phyloP scores from a whole-genome alignment of 2,797 vertebrate genomes.

The Graptemys geographica region DNA sequence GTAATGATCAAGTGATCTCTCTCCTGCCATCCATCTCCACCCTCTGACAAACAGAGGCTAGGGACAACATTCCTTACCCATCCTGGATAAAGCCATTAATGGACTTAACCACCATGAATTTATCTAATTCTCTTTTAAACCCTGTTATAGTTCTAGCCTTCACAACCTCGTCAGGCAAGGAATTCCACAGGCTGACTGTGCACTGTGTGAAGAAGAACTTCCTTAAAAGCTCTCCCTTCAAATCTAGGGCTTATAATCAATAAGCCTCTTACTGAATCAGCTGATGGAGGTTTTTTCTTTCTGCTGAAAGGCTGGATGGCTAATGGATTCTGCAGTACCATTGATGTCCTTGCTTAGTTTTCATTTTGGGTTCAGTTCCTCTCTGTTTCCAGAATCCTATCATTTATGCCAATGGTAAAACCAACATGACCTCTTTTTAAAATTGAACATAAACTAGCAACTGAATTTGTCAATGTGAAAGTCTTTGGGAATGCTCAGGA shows the following conservation, averaged over 20 bases:
- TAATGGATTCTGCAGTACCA: background rate
- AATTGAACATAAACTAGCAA: background rate
- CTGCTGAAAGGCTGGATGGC: background rate
- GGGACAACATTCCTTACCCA: too few species aligned
- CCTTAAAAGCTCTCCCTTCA: background rate
- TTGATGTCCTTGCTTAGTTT: background rate
- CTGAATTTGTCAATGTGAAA: background rate
- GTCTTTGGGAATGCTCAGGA: background rate
- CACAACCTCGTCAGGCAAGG: too few species aligned
- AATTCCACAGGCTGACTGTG: too few species aligned
- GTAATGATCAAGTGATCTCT: too few species aligned
- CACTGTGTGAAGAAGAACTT: too few species aligned
- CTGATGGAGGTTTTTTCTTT: background rate
- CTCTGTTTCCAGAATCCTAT: background rate
- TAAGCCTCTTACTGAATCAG: background rate
- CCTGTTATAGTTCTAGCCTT: too few species aligned
- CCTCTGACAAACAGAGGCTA: too few species aligned
- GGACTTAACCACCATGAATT: too few species aligned
- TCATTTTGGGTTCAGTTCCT: background rate
- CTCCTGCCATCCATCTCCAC: too few species aligned
- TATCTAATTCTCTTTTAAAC: too few species aligned
- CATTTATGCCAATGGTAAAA: background rate
- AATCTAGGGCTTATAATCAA: background rate
- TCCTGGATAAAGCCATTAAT: too few species aligned
- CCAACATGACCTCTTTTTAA: background rate